Conservation (phyloP, 2,888 invertebrate species). For the Drosophila picticornis region DNA sequence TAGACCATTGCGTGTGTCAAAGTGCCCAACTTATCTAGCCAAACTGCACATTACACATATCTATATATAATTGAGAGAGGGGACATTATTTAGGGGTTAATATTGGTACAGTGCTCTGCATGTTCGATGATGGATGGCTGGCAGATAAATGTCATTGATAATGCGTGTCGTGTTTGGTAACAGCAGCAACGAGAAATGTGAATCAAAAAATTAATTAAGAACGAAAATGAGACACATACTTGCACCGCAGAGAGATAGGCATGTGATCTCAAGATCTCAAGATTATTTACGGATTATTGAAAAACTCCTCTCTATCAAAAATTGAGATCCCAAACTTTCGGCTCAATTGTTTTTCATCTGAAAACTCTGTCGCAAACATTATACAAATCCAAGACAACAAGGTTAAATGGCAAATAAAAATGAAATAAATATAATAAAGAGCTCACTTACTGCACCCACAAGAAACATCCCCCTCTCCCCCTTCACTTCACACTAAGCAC, state of each 20-base stretch:
- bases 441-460: slow-evolving; percentile 15
- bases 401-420: neutral
- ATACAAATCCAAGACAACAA: slow-evolving; percentile 1
- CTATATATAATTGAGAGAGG: neutral
- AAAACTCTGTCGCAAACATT: neutral
- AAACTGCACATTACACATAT: neutral
- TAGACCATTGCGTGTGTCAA: slow-evolving; percentile 68
- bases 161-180: slow-evolving; percentile 29
- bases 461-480: neutral
- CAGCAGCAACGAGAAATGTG: neutral
- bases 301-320: neutral
- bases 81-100: slow-evolving; percentile 51
- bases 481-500: neutral
- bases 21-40: slow-evolving; percentile 37
- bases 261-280: too few species aligned
- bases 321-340: neutral
- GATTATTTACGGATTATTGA: neutral
- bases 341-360: neutral
- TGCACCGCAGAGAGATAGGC: neutral
- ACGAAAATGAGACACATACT: neutral
- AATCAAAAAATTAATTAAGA: neutral
- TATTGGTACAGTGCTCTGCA: slow-evolving; percentile 7
- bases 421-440: slow-evolving; percentile 18
- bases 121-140: slow-evolving; percentile 44
- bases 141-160: slow-evolving; percentile 46